Evolutionary conservation across 2,888 invertebrate species (phyloP), one percentile per base, ranked within the genome.

Genomic region (Litoditis marina): DNA sequence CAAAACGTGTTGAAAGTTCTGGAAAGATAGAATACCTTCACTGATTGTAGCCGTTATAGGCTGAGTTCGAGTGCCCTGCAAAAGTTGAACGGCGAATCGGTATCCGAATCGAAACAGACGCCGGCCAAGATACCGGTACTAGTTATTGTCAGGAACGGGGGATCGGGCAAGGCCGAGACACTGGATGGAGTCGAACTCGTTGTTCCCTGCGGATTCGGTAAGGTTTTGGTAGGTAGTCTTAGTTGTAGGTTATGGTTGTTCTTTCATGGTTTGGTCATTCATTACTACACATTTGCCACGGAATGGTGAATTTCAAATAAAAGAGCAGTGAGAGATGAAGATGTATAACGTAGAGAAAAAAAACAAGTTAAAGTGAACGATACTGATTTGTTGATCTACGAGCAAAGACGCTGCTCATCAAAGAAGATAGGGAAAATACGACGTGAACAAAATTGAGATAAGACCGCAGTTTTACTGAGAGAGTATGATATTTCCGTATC

Each of bases 171-270:
- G 32, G 32, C 60, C 8, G 63, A 60, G 36, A 39, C 65, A 22
- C 55, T 69, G 2, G 65, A 63, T 44, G 76, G 76, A 27, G 52
- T 67, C 0, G 76, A 76, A 54, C 39, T 76, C n/a, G 58, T 74
- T 8, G 58, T 62, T 31, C 71, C 76, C 0, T 58, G 62, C n/a
- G 68, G 67, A 11, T 75, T 72, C 46, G 65, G 74, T 66, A 51
- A 51, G 50, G n/a, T n/a, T 47, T 50, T 27, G 19, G 11, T 52
- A 1, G 13, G 11, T 52, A 19, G n/a, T n/a, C n/a, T n/a, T n/a
- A n/a, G n/a, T n/a, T n/a, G n/a, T n/a, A n/a, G n/a, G n/a, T n/a
- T 47, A n/a, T 47, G n/a, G n/a, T n/a, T n/a, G n/a, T n/a, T n/a
- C n/a, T n/a, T n/a, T n/a, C n/a, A n/a, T n/a, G n/a, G 36, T 49